Evolutionary conservation across 2,888 invertebrate species (phyloP).

Genomic region (Augochlorella aurata): DNA sequence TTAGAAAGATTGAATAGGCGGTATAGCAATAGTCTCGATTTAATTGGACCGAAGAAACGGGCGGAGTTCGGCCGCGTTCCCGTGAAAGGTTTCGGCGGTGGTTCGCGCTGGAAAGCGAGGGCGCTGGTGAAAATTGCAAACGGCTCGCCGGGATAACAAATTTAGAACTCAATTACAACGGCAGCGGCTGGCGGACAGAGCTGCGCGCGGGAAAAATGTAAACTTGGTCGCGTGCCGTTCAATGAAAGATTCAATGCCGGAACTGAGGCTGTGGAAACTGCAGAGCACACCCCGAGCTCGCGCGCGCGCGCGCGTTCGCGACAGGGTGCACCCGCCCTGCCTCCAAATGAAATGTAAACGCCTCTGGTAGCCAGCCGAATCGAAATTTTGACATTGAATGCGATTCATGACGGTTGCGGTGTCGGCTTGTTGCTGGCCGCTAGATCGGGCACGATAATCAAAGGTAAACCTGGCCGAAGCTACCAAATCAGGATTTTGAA

Average conservation of each 20-base stretch:
- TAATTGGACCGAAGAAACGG: neutral
- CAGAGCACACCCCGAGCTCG: too few species aligned
- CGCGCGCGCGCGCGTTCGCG: neutral
- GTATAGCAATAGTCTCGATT: neutral
- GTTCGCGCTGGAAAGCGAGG: neutral
- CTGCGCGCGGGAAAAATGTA: constrained; percentile 21
- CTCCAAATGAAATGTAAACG: constrained; percentile 33
- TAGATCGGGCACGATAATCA: constrained; percentile 41
- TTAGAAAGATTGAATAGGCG: neutral
- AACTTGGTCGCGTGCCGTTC: constrained; percentile 28
- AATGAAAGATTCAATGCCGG: constrained; percentile 33
- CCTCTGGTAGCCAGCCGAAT: neutral
- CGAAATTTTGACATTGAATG: constrained; percentile 42
- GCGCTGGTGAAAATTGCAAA: constrained; percentile 17
- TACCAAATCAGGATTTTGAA: constrained; percentile 40
- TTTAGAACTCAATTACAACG: constrained; percentile 37
- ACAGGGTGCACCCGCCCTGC: too few species aligned
- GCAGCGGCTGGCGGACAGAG: neutral
- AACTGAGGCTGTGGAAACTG: neutral
- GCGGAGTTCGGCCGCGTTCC: neutral
- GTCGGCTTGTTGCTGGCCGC: constrained; percentile 29
- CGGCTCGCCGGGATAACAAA: constrained; percentile 22
- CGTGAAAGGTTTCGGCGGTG: neutral
- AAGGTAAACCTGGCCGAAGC: constrained; percentile 33
- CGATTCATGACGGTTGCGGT: constrained; percentile 36